Evolutionary conservation across 2,113 vertebrate species (phyloP), one percentile per base, ranked within the genome.

Genomic region (Cochlearius cochlearius): DNA sequence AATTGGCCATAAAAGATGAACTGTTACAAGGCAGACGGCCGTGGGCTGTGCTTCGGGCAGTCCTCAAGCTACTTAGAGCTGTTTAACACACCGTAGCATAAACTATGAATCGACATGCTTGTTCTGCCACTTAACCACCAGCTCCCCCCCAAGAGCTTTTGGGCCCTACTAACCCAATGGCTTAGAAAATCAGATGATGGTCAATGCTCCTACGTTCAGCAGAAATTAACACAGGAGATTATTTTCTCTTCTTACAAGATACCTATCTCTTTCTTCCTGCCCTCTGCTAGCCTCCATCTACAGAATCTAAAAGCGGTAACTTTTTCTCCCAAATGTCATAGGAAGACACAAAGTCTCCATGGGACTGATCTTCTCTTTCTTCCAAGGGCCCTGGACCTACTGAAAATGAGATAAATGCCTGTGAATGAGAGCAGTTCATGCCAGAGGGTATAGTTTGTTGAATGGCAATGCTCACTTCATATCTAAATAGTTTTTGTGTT

Each of bases 1-100:
- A 88, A 39, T 41, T 38, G 60, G 64, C 73, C 91, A 85, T 92
- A 88, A 92, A 93, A 87, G 84, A 90, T 78, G 87, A 84, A 72
- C 87, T 95, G 94, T 86, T 92, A 78, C 4, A 68, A 88, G 82
- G 88, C 45, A 94, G 89, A 52, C 52, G 76, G 72, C 56, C 29
- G 3, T 38, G 66, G 60, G 68, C 75, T 93, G 38, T 95, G 75
- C 94, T 94, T 95, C 59, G 77, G 92, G 56, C 78, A 84, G 81
- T 60, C 55, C 82, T 95, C 47, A 64, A 95, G 85, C 38, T 74
- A 79, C 81, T 86, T 86, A 9, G 11, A 81, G 32, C 72, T 77
- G 74, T 47, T 96, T 71, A 93, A 95, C 63, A 71, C 93, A 93
- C 75, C 26, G 3, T 27, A 63, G 56, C 85, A 94, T 75, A 78